Evolutionary conservation across 2,797 vertebrate species (phyloP), one percentile per base, ranked within the genome.

Genomic region (Limosa lapponica): DNA sequence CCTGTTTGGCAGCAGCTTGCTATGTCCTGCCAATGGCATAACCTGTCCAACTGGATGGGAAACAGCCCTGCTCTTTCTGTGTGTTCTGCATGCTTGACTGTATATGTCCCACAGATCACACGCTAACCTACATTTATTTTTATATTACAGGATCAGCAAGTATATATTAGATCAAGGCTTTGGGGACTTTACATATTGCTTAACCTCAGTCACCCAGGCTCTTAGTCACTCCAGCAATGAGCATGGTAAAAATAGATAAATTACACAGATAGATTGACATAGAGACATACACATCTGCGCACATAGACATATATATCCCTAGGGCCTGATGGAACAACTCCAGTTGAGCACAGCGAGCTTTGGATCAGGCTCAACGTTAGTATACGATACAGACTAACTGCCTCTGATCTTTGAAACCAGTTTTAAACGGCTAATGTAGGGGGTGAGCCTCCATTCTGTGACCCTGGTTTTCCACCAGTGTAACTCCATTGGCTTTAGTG

Each of bases 21-120:
- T 82, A 37, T 90, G 95, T 92, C 94, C 96, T 95, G 95, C 92
- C 97, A 97, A 97, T 93, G 93, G 92, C 75, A 93, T 52, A 82
- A 88, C 93, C 61, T 96, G 95, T 96, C 96, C 96, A 97, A 93
- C 79, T 89, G 87, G 95, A 97, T 96, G 96, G 95, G 95, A 97
- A 97, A 93, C 87, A 90, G 83, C 61, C 71, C 87, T 86, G 43
- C 70, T 96, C 93, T 93, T 85, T 83, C 84, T 97, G 74, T 93
- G 91, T 95, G 96, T 95, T 97, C 96, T 97, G 79, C 71, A 82
- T 70, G 92, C 80, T 95, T 93, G 91, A 82, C 65, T 73, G 8
- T 89, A 1, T 88, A 36, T 91, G 79, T 90, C 94, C 91, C 90
- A 88, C 69, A 83, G 82, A 95, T 82, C 80, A 74, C 28, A 84